These are phyloP conservation scores for Sebastes vulpes DNA, from an alignment of 2,797 vertebrate species.

Conservation along the genomic window DNA sequence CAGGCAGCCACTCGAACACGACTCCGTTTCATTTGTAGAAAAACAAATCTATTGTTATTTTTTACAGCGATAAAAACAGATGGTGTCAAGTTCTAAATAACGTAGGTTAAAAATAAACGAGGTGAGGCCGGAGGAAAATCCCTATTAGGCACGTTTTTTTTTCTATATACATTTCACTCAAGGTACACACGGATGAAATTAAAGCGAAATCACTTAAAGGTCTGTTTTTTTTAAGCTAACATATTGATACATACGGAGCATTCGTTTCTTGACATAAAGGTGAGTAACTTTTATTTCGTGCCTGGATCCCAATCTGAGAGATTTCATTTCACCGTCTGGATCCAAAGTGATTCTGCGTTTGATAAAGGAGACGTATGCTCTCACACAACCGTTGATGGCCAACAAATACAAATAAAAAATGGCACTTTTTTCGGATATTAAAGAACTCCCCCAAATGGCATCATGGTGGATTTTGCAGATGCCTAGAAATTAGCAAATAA, in stretches of 20 bases:
- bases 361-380: background rate
- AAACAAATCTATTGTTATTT: conserved; percentile 14
- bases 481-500: background rate
- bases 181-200: background rate
- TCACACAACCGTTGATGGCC: background rate
- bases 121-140: conserved; percentile 31
- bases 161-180: conserved; percentile 32
- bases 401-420: conserved; percentile 6
- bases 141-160: conserved; percentile 66
- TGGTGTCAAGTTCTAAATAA: conserved; percentile 52
- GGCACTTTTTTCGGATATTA: conserved; percentile 10
- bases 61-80: conserved; percentile 50
- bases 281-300: background rate
- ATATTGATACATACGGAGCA: background rate
- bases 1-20: conserved; percentile 11
- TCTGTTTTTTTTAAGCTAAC: conserved; percentile 6
- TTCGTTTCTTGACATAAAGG: background rate
- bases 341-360: conserved; percentile 12
- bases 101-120: conserved; percentile 23
- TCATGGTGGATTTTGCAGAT: background rate
- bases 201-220: conserved; percentile 7
- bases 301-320: conserved; percentile 48
- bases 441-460: background rate
- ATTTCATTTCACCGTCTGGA: conserved; percentile 14
- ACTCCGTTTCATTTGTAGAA: conserved; percentile 11